Percentiles rank a stretch among this genome's conserved stretches.
phyloP scores from a whole-genome alignment of 2,113 vertebrate genomes.

The Geothlypis trichas region DNA sequence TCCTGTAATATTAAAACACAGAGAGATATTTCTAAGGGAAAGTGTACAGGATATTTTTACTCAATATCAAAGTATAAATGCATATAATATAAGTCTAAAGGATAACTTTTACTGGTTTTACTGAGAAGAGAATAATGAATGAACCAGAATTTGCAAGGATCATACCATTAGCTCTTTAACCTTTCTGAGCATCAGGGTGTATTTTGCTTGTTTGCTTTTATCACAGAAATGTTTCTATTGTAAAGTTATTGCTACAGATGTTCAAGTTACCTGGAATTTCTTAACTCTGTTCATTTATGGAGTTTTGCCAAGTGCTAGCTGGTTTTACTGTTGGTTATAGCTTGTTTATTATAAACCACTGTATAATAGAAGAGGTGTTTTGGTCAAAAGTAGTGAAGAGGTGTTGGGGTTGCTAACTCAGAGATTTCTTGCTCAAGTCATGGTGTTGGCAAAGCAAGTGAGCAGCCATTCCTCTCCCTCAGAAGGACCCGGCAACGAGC shows the following conservation, averaged over 20 bases:
- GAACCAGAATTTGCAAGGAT: not conserved
- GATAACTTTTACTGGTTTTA: not conserved
- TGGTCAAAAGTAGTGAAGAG: not conserved
- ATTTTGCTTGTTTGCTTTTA: not conserved
- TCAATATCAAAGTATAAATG: not conserved
- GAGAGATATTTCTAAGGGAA: not conserved
- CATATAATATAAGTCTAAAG: not conserved
- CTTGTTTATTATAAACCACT: not conserved
- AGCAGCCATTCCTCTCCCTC: not conserved
- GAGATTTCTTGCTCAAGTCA: not conserved
- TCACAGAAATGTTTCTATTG: not conserved
- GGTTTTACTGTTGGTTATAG: not conserved
- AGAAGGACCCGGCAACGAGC: not conserved
- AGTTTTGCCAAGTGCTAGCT: not conserved
- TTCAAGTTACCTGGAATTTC: not conserved
- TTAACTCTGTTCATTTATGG: not conserved
- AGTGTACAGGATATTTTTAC: not conserved
- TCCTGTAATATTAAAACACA: not conserved
- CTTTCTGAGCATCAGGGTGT: not conserved
- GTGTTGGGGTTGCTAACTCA: not conserved
- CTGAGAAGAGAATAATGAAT: not conserved
- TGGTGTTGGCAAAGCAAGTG: not conserved
- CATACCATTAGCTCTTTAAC: not conserved
- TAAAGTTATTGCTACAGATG: not conserved
- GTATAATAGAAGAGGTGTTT: not conserved